These are phyloP conservation scores for Caenorhabditis sp. DNA, from an alignment of 2,888 invertebrate species.

Conservation along the genomic window DNA sequence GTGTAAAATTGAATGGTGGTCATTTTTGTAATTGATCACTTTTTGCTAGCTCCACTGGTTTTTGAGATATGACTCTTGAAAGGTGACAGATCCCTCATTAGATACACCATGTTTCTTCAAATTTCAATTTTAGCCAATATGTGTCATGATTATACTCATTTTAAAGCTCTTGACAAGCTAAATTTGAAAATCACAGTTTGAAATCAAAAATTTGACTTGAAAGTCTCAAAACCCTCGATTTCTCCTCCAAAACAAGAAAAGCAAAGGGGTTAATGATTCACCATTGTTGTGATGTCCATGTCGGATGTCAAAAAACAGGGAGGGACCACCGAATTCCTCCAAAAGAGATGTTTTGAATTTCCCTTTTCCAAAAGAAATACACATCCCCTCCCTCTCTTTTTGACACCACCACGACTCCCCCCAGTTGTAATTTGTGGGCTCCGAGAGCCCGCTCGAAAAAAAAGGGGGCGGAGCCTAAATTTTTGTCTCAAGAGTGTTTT, in stretches of 20 bases:
- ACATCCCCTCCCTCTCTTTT: slow-evolving; percentile 1
- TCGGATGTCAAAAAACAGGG: not conserved
- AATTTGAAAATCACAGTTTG: not conserved
- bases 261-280: slow-evolving; percentile 38
- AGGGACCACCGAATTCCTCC: not conserved
- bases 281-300: slow-evolving; percentile 21
- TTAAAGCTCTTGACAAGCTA: not conserved
- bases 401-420: no score
- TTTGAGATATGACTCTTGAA: not conserved
- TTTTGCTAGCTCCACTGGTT: not conserved
- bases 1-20: no score
- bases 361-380: not conserved
- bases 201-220: no score
- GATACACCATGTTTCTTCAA: not conserved
- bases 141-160: not conserved
- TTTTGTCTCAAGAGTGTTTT: no score
- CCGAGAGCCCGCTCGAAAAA: not conserved
- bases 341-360: slow-evolving; percentile 1
- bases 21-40: no score
- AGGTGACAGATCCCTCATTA: not conserved
- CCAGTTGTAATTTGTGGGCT: slow-evolving; percentile 4
- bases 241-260: not conserved
- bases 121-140: no score
- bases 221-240: not conserved
- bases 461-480: no score